phyloP scores from a whole-genome alignment of 2,797 vertebrate species.

The Pangasius mekongensis region DNA sequence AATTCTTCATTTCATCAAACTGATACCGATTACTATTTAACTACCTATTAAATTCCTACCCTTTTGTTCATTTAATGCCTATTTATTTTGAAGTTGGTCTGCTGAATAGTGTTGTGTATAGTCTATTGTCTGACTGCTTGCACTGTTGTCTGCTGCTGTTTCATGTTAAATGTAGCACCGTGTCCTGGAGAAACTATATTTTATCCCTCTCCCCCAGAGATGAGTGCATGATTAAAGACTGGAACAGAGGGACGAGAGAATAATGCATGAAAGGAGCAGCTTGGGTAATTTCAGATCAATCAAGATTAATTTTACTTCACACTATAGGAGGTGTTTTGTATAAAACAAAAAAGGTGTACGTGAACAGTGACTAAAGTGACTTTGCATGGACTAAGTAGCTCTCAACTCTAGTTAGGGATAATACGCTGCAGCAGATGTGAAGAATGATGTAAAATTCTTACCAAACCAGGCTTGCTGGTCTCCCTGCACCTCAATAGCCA shows the following conservation, averaged over 20 bases:
- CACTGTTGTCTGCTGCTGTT: not conserved
- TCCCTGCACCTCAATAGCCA: slow-evolving; percentile 98
- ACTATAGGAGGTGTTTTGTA: not conserved
- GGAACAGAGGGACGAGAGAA: not conserved
- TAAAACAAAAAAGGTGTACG: not conserved
- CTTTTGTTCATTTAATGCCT: not conserved
- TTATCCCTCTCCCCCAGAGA: not conserved
- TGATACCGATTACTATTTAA: not conserved
- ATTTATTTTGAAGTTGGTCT: not conserved
- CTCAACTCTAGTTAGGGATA: not conserved
- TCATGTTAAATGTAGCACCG: not conserved
- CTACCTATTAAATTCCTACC: not conserved
- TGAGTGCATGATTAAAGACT: not conserved
- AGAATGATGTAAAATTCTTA: slow-evolving; percentile 70
- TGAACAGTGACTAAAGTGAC: not conserved
- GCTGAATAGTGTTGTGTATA: not conserved
- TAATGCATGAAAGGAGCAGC: not conserved
- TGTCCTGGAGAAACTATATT: not conserved
- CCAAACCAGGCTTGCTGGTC: slow-evolving; percentile 99
- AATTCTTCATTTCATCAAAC: not conserved
- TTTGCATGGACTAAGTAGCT: not conserved
- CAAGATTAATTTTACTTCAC: not conserved
- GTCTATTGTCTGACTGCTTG: not conserved
- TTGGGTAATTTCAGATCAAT: not conserved
- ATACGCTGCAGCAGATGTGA: not conserved